phyloP scores from a whole-genome alignment of 2,113 vertebrate species.

The Rhegmatorhina hoffmannsi region DNA sequence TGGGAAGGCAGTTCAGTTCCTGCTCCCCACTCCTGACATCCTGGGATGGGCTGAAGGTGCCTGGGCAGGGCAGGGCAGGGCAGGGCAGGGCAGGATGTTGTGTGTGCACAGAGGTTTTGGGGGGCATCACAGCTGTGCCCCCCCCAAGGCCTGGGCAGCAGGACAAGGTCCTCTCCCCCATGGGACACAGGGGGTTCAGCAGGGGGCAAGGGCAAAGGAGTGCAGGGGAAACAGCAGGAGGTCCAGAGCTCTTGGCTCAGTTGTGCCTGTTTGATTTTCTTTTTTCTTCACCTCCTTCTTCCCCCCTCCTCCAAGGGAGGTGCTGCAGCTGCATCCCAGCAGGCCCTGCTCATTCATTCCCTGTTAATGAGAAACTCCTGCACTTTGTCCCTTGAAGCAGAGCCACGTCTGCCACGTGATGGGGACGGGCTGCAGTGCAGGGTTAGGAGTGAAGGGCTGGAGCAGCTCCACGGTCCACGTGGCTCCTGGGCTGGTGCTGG shows the following conservation, averaged over 20 bases:
- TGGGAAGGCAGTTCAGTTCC: background rate
- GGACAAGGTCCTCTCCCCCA: background rate
- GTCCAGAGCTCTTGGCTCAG: background rate
- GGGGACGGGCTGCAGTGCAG: background rate
- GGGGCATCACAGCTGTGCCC: background rate
- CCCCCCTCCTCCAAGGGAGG: background rate
- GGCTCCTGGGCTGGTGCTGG: background rate
- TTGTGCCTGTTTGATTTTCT: background rate
- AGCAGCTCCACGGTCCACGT: accelerated
- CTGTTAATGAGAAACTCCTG: slow-evolving; percentile 82
- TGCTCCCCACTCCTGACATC: background rate
- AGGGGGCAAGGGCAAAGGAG: background rate
- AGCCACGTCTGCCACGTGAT: slow-evolving; percentile 8
- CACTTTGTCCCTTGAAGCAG: slow-evolving; percentile 74
- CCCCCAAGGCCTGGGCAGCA: background rate
- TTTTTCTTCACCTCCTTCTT: background rate
- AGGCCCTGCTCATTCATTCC: slow-evolving; percentile 44
- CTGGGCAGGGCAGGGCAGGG: background rate
- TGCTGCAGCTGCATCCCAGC: slow-evolving; percentile 49
- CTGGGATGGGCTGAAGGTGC: background rate
- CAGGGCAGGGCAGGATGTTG: too few relatives aligned
- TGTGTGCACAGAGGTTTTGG: background rate
- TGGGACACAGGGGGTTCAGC: background rate
- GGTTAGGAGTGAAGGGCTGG: background rate
- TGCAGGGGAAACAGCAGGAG: accelerated